These are phyloP conservation scores for Gastrophryne carolinensis DNA, from an alignment of 2,797 vertebrate species.

Conservation along the genomic window DNA sequence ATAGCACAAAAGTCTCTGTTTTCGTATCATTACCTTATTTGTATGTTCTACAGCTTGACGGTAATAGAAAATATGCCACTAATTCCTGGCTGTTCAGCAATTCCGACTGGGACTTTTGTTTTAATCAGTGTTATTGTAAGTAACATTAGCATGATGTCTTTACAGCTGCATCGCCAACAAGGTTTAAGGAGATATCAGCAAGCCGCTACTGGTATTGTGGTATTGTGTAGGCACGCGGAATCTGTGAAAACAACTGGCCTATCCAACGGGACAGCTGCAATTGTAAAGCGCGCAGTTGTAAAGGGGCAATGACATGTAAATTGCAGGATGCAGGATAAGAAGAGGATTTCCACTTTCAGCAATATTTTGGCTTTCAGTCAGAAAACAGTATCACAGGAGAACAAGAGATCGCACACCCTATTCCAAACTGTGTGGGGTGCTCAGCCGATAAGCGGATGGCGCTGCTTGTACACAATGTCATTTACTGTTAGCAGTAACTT, in stretches of 20 bases:
- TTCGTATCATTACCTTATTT: constrained; percentile 63
- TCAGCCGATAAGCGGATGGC: too few relatives aligned
- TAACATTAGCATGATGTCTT: constrained; percentile 55
- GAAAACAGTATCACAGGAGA: too few relatives aligned
- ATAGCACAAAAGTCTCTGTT: constrained; percentile 64
- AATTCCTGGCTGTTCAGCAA: constrained; percentile 55
- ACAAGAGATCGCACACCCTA: too few relatives aligned
- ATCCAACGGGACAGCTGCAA: background rate
- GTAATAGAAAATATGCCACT: constrained; percentile 59
- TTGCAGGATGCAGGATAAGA: too few relatives aligned
- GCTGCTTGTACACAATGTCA: too few relatives aligned
- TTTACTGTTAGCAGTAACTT: too few relatives aligned
- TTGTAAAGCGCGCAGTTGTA: background rate
- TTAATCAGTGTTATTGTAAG: constrained; percentile 59
- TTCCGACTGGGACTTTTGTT: constrained; percentile 63
- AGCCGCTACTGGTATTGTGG: background rate
- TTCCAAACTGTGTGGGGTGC: too few relatives aligned
- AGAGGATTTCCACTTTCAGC: too few relatives aligned
- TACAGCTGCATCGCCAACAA: constrained; percentile 51
- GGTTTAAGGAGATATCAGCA: constrained; percentile 57
- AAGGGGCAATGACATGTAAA: too few relatives aligned
- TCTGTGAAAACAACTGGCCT: background rate
- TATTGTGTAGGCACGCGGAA: background rate
- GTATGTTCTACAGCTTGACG: constrained; percentile 58
- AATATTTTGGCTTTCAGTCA: too few relatives aligned